These are phyloP conservation scores for Rhizoglyphus robini DNA, from an alignment of 1,140 invertebrate species.

Conservation along the genomic window DNA sequence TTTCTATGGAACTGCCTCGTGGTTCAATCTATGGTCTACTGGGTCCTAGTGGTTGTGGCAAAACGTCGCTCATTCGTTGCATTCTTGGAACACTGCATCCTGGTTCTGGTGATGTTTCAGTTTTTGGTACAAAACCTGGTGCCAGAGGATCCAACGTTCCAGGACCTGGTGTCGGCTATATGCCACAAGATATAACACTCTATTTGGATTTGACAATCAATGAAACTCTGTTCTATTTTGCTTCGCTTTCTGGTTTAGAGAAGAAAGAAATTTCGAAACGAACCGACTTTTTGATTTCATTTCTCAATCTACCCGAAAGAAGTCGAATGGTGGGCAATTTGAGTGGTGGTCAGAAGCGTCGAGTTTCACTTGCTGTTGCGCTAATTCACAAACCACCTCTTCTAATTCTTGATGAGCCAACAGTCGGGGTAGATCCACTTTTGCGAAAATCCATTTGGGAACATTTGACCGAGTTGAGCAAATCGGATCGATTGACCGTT, in stretches of 20 bases:
- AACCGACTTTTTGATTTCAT: no score
- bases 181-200: constrained; percentile 45
- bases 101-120: constrained; percentile 15
- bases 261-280: no score
- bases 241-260: constrained; percentile 58
- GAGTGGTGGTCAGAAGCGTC: constrained; percentile 79
- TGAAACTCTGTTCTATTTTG: constrained; percentile 90
- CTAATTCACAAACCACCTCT: constrained; percentile 43
- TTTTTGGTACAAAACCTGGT: constrained; percentile 50
- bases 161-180: constrained; percentile 64
- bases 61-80: constrained; percentile 36
- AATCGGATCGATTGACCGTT: constrained; percentile 38
- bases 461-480: constrained; percentile 9
- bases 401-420: constrained; percentile 34
- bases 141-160: constrained; percentile 59
- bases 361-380: constrained; percentile 80
- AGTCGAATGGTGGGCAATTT: constrained; percentile 30
- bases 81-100: constrained; percentile 22
- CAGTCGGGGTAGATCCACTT: constrained; percentile 37
- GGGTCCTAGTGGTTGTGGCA: constrained; percentile 48
- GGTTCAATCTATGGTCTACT: constrained; percentile 38
- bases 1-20: constrained; percentile 18
- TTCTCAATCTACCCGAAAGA: no score
- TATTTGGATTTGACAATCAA: constrained; percentile 86
- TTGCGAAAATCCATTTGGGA: constrained; percentile 27